phyloP scores from a whole-genome alignment of 2,797 vertebrate genomes.

The Amblyopsis hoosieri region DNA sequence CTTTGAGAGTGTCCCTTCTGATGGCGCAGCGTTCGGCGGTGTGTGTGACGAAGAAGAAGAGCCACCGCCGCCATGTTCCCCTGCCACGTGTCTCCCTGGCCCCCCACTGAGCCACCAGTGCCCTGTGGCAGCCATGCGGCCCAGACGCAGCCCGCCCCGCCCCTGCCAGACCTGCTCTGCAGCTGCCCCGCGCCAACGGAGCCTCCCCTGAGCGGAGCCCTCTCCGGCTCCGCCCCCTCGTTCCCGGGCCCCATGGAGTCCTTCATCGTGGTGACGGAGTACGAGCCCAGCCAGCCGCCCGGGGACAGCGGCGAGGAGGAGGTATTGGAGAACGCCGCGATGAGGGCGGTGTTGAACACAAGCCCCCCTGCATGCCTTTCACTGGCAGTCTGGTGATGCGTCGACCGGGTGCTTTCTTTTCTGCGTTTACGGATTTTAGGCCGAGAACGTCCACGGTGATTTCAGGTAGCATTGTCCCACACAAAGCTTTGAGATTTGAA shows the following conservation, averaged over 20 bases:
- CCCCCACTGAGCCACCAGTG: conserved; percentile 62
- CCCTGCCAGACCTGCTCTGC: conserved; percentile 80
- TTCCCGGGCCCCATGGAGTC: conserved; percentile 86
- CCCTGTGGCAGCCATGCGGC: conserved; percentile 71
- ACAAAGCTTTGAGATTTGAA: no score
- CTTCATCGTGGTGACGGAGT: conserved; percentile 90
- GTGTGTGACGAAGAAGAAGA: conserved; percentile 37
- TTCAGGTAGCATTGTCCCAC: no score
- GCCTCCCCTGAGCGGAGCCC: conserved; percentile 46
- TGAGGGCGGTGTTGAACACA: neutral
- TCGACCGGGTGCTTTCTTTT: no score
- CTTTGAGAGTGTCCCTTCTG: conserved; percentile 21
- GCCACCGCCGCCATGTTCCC: conserved; percentile 80
- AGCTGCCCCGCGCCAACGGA: conserved; percentile 66
- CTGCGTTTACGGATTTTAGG: no score
- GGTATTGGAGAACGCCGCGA: conserved; percentile 59
- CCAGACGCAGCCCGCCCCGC: conserved; percentile 59
- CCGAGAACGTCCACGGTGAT: no score
- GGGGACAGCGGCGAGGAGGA: conserved; percentile 54
- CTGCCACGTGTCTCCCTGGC: conserved; percentile 81
- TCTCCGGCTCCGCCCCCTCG: conserved; percentile 58
- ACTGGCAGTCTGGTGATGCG: no score
- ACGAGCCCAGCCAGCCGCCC: conserved; percentile 73
- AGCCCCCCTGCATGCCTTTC: no score
- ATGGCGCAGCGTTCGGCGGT: conserved; percentile 70